Evolutionary conservation across 2,888 invertebrate species (phyloP), one percentile per base, ranked within the genome.

Genomic region (Ryuthela nishihirai): DNA sequence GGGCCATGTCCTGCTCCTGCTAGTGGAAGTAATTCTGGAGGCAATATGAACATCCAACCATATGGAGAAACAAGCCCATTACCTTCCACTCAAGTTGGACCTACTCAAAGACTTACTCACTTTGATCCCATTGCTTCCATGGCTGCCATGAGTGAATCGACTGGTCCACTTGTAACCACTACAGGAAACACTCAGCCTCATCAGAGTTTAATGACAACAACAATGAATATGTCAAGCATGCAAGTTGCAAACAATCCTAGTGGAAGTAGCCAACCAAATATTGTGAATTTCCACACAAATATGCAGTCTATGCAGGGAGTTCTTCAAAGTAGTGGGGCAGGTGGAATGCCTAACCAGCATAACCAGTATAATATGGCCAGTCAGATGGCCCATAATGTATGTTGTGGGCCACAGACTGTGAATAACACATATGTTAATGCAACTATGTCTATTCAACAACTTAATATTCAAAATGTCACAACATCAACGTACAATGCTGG

Each of bases 111-210:
- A 12, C 47, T 68, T 52, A 75, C 81, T 71, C 88, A 83, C 72
- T 93, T 93, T 75, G 93, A 93, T 78, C 93, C 93, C 1, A 93
- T 93, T 69, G 88, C 91, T 46, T 93, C 92, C 7, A 80, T 93
- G 70, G 91, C 92, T 50, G 92, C 93, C 75, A 93, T 93, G 93
- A 90, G 90, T 63, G 92, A 93, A 71, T 90, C 91, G 72, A 76
- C 93, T 65, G 50, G 45, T 23, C 50, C 59, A 39, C 15, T 58
- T 15, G 44, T 39, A 17, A 41, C 60, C 34, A 89, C 91, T 12
- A 88, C 85, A 70, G 85, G 86, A 56, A 64, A 53, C 43, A 50
- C 52, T 42, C 64, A 61, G 43, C 48, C 44, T 35, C 59, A 54
- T 38, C 67, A 65, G 25, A 61, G 52, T 42, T 63, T 67, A 60